These are phyloP conservation scores for Rhinatrema bivittatum DNA, from an alignment of 2,797 vertebrate species.

Conservation along the genomic window DNA sequence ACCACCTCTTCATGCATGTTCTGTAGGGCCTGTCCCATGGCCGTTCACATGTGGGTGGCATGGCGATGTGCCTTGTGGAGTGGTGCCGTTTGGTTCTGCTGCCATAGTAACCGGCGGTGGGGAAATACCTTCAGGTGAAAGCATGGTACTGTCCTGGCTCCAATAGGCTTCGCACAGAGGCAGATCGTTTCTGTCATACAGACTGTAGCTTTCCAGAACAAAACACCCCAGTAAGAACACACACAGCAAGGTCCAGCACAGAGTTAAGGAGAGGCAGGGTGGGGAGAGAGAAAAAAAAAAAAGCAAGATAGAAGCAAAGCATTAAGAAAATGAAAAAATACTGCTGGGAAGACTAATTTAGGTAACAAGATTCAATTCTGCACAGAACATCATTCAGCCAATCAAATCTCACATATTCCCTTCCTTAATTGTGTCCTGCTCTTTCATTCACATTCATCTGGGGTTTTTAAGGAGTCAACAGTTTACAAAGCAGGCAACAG, in stretches of 20 bases:
- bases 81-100: constrained; percentile 37
- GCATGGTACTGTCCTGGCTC: constrained; percentile 66
- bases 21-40: constrained; percentile 56
- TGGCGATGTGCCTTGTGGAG: constrained; percentile 60
- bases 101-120: constrained; percentile 36
- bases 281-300: background rate
- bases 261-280: constrained; percentile 12
- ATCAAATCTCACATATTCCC: no score
- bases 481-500: no score
- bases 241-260: constrained; percentile 45
- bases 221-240: constrained; percentile 66
- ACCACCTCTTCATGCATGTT: constrained; percentile 68
- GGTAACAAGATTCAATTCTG: no score
- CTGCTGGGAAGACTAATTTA: background rate
- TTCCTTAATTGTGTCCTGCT: no score
- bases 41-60: constrained; percentile 70
- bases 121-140: constrained; percentile 66
- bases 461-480: no score
- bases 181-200: constrained; percentile 84
- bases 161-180: constrained; percentile 89
- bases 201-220: constrained; percentile 86
- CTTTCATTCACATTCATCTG: no score
- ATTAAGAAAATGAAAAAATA: constrained; percentile 43
- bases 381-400: background rate
- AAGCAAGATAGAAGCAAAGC: constrained; percentile 58